Base-by-base conservation (phyloP, 2,113 vertebrate genomes). In the Lasiurus cinereus region DNA sequence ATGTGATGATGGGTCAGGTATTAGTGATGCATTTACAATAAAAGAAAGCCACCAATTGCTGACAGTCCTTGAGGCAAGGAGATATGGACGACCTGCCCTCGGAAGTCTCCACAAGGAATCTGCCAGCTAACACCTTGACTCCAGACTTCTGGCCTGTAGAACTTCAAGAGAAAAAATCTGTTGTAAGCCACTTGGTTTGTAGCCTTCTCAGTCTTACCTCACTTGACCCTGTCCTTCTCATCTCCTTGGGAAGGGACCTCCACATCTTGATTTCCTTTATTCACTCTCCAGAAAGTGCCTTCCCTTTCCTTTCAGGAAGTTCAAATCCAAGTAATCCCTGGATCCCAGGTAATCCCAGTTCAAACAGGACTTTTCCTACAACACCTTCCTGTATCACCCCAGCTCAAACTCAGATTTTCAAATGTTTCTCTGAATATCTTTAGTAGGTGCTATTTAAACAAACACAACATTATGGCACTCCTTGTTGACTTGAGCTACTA, bases 401-500 rank as follows among this genome's bases (percentile, higher is more conserved):
- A 83, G 29, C 2, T 72, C 52, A 69, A 83, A 83, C 19, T 54
- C 22, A 74, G 12, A 54, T 79, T 31, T 79, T 80, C 76, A 80
- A 27, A 16, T 54, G 36, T 86, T 85, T 86, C 52, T 94, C 78
- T 77, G 24, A 82, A n/a, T 80, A 92, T 36, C 66, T 80, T 66
- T 6, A 54, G 11, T 94, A 54, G 80, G 6, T 52, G 66, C 9
- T 91, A 54, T 43, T 77, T 88, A 73, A 83, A 83, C 2, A 77
- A 86, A 36, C 43, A 21, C 36, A 72, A 14, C 12, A 84, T 59
- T 36, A 9, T 70, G 36, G 72, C 7, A 77, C 80, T 72, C n/a
- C 43, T 73, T 73, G 59, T 72, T 85, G 24, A 82, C 11, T 31
- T 89, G 27, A 74, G 88, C 36, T 29, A 56, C 79, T 88, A 67